Base-by-base conservation (phyloP, 2,797 vertebrate genomes). In the Liparis tanakae region DNA sequence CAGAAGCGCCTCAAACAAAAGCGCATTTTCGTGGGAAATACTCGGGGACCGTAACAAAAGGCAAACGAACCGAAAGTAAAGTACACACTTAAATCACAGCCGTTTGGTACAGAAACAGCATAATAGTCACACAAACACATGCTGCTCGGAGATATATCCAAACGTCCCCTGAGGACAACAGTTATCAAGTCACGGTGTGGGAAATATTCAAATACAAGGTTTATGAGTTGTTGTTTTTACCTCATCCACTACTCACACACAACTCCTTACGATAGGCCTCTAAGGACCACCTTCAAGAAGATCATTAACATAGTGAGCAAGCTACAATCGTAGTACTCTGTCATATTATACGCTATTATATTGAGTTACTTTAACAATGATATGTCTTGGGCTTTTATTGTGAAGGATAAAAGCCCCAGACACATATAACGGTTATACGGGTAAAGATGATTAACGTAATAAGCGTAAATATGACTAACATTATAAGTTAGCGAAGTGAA, bases 1-100 rank as follows among this genome's bases (percentile, higher is more conserved):
- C 60, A 82, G 76, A 72, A 86, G 87, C 89, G 83, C 81, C 84
- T 66, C 80, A 80, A 57, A 92, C 93, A 91, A 94, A 92, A 92
- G 88, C 89, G 61, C 51, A 22, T 84, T 76, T 88, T 14, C 80
- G 68, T 82, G 82, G 82, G 78, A 89, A 87, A 77, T n/a, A 78
- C n/a, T 44, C 7, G 4, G 37, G n/a, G 34, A 25, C 30, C n/a
- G 8, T 14, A 84, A 90, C 76, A 92, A 91, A 90, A 89, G 84
- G 46, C 54, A 62, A 81, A 79, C 10, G 46, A 50, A 48, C 33
- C 30, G 13, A 20, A 51, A 18, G 1, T 12, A n/a, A 3, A 41
- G 10, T 30, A 41, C 33, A 46, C 36, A 2, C 66, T 54, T 37
- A 8, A 34, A 37, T 25, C 7, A 7, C 5, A 13, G 39, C 39